Evolutionary conservation across 2,888 invertebrate genomes (phyloP).

Genomic region (Monochamus alternatus): DNA sequence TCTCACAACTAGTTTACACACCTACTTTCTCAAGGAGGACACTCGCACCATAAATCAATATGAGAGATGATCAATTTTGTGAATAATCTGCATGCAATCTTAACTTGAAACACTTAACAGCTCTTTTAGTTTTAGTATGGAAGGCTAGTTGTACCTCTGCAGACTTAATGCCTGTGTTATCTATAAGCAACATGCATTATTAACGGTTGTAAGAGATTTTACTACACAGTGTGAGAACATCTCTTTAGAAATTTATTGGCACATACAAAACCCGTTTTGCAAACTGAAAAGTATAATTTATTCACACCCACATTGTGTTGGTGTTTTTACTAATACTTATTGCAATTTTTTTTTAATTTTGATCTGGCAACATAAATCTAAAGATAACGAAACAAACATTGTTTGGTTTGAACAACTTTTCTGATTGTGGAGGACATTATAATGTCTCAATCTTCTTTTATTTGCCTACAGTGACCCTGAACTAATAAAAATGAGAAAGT

Average conservation of each 20-base stretch:
- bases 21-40: too few relatives aligned
- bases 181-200: constrained; percentile 18
- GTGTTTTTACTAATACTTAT: background rate
- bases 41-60: constrained; percentile 1
- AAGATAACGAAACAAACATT: constrained; percentile 3
- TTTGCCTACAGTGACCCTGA: constrained; percentile 6
- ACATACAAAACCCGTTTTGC: constrained; percentile 6
- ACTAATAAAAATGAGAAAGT: background rate
- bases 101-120: constrained; percentile 5
- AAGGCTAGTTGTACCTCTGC: constrained; percentile 8
- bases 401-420: background rate
- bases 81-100: background rate
- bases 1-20: too few relatives aligned
- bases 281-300: constrained; percentile 2
- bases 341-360: background rate
- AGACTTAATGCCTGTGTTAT: constrained; percentile 14
- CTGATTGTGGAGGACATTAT: background rate
- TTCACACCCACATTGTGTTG: constrained; percentile 8
- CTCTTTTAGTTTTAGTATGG: background rate
- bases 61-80: constrained; percentile 1
- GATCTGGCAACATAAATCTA: background rate
- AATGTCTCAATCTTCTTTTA: constrained; percentile 4
- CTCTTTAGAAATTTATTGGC: constrained; percentile 15
- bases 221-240: constrained; percentile 14
- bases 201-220: constrained; percentile 13